Percentiles rank a stretch among this genome's conserved stretches.
These are phyloP conservation scores for Lepas anatifera DNA, from an alignment of 2,888 invertebrate species.

Conservation along the genomic window DNA sequence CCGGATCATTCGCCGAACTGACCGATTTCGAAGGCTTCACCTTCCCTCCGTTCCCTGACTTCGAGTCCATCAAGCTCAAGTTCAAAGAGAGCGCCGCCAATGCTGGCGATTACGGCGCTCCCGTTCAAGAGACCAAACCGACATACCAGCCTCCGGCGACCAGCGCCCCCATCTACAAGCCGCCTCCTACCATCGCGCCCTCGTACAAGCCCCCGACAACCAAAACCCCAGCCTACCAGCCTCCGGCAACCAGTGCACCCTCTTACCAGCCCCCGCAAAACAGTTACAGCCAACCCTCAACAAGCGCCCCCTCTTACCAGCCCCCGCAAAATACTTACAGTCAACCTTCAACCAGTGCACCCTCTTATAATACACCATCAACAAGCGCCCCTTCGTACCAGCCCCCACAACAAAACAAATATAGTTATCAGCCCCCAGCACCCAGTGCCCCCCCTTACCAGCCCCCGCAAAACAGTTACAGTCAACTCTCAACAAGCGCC, in stretches of 20 bases:
- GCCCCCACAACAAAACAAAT: too few species aligned
- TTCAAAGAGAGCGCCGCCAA: too few species aligned
- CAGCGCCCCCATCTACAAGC: not conserved
- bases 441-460: not conserved
- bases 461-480: not conserved
- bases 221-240: too few species aligned
- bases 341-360: too few species aligned
- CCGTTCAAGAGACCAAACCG: not conserved
- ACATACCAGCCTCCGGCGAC: not conserved
- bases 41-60: not conserved
- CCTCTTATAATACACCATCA: too few species aligned
- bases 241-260: not conserved
- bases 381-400: too few species aligned
- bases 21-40: not conserved
- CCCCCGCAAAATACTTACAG: not conserved
- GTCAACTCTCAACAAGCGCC: too few species aligned
- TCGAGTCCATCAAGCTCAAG: not conserved
- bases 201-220: too few species aligned
- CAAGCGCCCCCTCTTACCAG: not conserved
- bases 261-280: too few species aligned
- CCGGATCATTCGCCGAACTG: not conserved
- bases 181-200: too few species aligned
- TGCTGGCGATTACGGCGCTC: not conserved
- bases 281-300: too few species aligned
- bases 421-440: not conserved